Percentiles rank a stretch among this genome's conserved stretches.
Conservation (phyloP, 2,888 invertebrate genomes). For the Sarcophaga carnaria region DNA sequence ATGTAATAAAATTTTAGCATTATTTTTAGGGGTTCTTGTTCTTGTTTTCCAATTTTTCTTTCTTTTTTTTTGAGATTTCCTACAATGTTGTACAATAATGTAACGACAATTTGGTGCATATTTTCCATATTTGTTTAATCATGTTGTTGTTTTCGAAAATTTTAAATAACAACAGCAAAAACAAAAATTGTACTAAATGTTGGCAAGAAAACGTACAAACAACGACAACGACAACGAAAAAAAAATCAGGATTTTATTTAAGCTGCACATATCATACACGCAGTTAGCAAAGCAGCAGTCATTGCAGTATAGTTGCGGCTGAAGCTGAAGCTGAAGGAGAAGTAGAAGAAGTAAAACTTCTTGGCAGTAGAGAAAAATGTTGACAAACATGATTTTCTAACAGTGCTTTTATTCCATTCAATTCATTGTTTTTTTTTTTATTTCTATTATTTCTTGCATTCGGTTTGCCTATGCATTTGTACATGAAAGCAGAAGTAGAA, state of each 20-base stretch:
- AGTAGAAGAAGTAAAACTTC: constrained; percentile 15
- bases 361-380: constrained; percentile 57
- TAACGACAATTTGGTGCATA: constrained; percentile 33
- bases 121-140: constrained; percentile 48
- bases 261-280: background rate
- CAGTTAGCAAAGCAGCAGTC: background rate
- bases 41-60: background rate
- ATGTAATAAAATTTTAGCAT: constrained; percentile 25
- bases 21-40: background rate
- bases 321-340: background rate
- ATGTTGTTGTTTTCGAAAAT: constrained; percentile 28
- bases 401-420: constrained; percentile 35
- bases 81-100: constrained; percentile 11
- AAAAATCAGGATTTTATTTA: constrained; percentile 36
- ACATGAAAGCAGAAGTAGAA: constrained; percentile 4
- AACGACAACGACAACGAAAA: background rate
- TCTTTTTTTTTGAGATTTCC: background rate
- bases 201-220: background rate
- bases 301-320: too few relatives aligned
- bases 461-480: background rate
- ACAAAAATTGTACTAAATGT: background rate
- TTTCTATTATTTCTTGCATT: background rate
- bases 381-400: constrained; percentile 64
- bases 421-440: too few relatives aligned
- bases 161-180: constrained; percentile 33